A percentile compares a stretch with the other conserved stretches of the same genome.
Evolutionary conservation across 2,797 vertebrate species (phyloP).

Genomic region (Betta splendens): DNA sequence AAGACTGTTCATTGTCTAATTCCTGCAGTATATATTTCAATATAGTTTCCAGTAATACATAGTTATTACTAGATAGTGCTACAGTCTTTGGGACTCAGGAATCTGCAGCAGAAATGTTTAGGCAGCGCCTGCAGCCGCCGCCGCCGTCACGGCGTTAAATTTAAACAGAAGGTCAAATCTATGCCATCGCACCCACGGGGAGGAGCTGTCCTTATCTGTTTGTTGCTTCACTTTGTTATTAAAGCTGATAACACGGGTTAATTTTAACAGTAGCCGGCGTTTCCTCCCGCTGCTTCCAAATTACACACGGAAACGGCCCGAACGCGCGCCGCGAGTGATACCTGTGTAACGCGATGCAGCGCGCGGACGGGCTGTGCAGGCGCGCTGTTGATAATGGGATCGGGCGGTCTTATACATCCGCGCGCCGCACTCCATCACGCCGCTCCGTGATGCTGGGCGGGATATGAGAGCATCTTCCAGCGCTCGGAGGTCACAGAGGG

Average conservation of each 20-base stretch:
- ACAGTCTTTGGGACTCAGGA: too few relatives aligned
- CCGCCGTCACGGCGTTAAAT: conserved; percentile 38
- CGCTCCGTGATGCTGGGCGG: conserved; percentile 1
- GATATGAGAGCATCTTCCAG: conserved; percentile 17
- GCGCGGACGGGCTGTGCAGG: not conserved
- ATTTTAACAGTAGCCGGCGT: not conserved
- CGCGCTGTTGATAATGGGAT: not conserved
- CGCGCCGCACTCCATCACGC: not conserved
- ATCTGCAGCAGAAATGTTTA: conserved; percentile 6
- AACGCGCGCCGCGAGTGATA: not conserved
- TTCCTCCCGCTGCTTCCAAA: not conserved
- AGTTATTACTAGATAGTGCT: too few relatives aligned
- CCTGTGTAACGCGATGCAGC: not conserved
- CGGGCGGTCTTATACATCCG: not conserved
- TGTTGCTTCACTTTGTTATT: conserved; percentile 26
- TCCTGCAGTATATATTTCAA: too few relatives aligned
- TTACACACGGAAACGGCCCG: not conserved
- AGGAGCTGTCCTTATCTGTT: conserved; percentile 14
- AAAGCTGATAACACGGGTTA: conserved; percentile 23
- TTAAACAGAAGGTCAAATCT: conserved; percentile 44
- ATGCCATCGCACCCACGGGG: conserved; percentile 37
- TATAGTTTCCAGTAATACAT: too few relatives aligned
- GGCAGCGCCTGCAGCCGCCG: conserved; percentile 3
- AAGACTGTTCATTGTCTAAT: too few relatives aligned
- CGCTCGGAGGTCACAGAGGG: conserved; percentile 21